A percentile compares a stretch with the other conserved stretches of the same genome.
Evolutionary conservation across 2,113 vertebrate genomes (phyloP).

Genomic region (Hemicordylus capensis): DNA sequence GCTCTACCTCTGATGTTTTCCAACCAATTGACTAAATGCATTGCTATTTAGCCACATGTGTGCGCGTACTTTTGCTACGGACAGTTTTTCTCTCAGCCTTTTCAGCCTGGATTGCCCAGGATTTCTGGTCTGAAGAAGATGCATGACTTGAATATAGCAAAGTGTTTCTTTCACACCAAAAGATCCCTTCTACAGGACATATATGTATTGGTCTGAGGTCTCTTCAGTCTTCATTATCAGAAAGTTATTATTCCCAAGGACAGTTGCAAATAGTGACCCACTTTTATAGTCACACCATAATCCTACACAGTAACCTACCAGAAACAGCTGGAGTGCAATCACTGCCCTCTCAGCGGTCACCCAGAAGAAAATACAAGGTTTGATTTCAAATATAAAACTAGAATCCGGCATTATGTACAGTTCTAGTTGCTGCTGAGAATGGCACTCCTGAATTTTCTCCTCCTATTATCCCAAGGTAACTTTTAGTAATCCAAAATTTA

Average conservation of each 20-base stretch:
- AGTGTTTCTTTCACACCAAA: too few relatives aligned
- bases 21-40: accelerated
- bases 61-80: not conserved
- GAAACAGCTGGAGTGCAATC: not conserved
- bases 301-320: not conserved
- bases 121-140: not conserved
- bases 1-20: too few relatives aligned
- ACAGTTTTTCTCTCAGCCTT: not conserved
- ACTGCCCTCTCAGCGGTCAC: not conserved
- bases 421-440: not conserved
- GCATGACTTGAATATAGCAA: not conserved
- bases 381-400: not conserved
- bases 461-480: too few relatives aligned
- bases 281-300: not conserved
- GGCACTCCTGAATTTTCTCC: too few relatives aligned
- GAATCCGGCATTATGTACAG: too few relatives aligned
- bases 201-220: too few relatives aligned
- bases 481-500: too few relatives aligned
- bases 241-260: too few relatives aligned
- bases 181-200: too few relatives aligned
- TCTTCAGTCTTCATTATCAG: too few relatives aligned
- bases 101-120: not conserved
- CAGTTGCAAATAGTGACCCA: too few relatives aligned
- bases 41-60: accelerated
- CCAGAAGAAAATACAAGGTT: not conserved